Evolutionary conservation across 1,140 invertebrate genomes (phyloP), one percentile per base, ranked within the genome.

Genomic region (Archivesica marissinica): DNA sequence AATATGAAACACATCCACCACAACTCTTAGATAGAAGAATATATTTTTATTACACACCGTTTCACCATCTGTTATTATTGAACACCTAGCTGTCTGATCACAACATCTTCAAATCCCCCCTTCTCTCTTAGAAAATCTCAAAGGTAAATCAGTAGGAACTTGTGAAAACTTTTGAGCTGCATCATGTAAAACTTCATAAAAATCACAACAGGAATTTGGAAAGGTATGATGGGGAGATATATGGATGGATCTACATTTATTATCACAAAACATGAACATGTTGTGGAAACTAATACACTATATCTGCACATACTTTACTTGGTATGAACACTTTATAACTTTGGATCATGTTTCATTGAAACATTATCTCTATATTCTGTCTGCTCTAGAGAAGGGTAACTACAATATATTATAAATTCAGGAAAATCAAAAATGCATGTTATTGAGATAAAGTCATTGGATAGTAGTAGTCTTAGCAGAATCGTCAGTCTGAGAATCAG

Each of bases 21-120:
- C n/a, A n/a, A n/a, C n/a, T n/a, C n/a, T n/a, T n/a, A n/a, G n/a
- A n/a, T n/a, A n/a, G n/a, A n/a, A n/a, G n/a, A n/a, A n/a, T n/a
- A n/a, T n/a, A n/a, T n/a, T n/a, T 44, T 28, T 17, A 74, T 50
- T 74, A 28, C 23, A 28, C 0, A 50, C 13, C 25, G 52, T 20
- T 74, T 25, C 70, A 74, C 70, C 38, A 74, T 74, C 70, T 74
- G 70, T 47, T 74, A 17, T 33, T 74, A 41, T 28, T 28, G 25
- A 59, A 59, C 54, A 59, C 23, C 25, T 59, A 35, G 17, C 33
- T 52, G 23, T 17, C 4, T 4, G 20, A 52, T 52, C 50, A 52
- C 50, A 52, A 52, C n/a, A n/a, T 52, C 23, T 52, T 23, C 50
- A 52, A 52, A 52, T 52, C 20, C 6, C 17, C 17, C 17, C 23